Percentiles rank a stretch among this genome's conserved stretches.
phyloP scores from a whole-genome alignment of 2,888 invertebrate genomes.

The Sepiola atlantica region DNA sequence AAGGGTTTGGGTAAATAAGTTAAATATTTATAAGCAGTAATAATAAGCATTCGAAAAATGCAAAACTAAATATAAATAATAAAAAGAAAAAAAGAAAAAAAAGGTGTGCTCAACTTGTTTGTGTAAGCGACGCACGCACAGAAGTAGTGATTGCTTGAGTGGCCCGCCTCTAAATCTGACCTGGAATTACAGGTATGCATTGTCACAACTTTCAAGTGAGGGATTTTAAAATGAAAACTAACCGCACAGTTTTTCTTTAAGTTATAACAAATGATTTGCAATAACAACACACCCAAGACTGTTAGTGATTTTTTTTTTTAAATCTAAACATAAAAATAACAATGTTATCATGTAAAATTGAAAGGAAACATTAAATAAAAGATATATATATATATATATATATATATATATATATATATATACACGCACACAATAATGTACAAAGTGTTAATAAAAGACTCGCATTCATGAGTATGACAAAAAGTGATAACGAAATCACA shows the following conservation, averaged over 20 bases:
- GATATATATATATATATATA: background rate
- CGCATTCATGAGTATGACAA: background rate
- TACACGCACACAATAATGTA: background rate
- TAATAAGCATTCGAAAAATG: too few species aligned
- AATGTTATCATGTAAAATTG: background rate
- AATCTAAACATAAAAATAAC: background rate
- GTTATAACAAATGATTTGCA: background rate
- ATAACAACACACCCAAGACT: background rate
- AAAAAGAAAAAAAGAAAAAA: background rate
- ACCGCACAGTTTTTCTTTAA: background rate
- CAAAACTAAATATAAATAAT: background rate
- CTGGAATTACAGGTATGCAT: constrained; percentile 1
- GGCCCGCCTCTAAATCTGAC: background rate
- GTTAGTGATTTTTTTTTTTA: background rate
- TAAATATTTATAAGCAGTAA: too few species aligned
- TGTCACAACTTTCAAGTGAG: background rate
- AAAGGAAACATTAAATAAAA: background rate
- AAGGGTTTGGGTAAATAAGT: too few species aligned
- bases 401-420: background rate
- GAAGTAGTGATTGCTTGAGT: background rate
- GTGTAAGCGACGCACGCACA: background rate
- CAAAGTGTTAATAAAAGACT: background rate
- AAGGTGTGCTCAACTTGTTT: background rate
- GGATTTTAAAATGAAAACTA: background rate
- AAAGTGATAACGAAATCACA: too few species aligned